phyloP scores from a whole-genome alignment of 2,113 vertebrate genomes.

The Cyphomyrus plagiostoma region DNA sequence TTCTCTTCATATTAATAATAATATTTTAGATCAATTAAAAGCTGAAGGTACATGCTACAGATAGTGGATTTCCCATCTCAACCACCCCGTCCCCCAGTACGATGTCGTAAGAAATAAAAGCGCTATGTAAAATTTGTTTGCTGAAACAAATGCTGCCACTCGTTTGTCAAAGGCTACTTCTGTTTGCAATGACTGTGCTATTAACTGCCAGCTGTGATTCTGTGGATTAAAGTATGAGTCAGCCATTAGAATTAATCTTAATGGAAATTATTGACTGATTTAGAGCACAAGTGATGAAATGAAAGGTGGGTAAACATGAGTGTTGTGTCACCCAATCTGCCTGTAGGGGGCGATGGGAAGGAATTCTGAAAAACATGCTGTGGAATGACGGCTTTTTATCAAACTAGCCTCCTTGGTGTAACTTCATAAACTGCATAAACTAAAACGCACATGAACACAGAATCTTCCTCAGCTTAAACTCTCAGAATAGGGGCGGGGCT shows the following conservation, averaged over 20 bases:
- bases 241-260: not conserved
- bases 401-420: not conserved
- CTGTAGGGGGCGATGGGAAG: not conserved
- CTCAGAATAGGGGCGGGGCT: not conserved
- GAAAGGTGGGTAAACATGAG: not conserved
- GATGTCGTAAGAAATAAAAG: not conserved
- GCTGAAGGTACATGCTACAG: not conserved
- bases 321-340: not conserved
- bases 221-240: not conserved
- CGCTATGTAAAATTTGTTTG: not conserved
- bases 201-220: not conserved
- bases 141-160: not conserved
- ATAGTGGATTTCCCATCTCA: not conserved
- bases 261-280: not conserved
- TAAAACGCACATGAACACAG: not conserved
- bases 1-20: not conserved
- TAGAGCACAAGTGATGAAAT: not conserved
- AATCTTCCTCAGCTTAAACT: not conserved
- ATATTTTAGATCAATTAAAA: not conserved
- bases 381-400: not conserved
- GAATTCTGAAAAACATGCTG: not conserved
- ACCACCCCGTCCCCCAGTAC: not conserved
- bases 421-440: not conserved
- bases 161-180: not conserved
- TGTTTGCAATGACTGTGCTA: not conserved